Evolutionary conservation across 2,888 invertebrate genomes (phyloP).

Genomic region (Lepidocyrtoides sp.): DNA sequence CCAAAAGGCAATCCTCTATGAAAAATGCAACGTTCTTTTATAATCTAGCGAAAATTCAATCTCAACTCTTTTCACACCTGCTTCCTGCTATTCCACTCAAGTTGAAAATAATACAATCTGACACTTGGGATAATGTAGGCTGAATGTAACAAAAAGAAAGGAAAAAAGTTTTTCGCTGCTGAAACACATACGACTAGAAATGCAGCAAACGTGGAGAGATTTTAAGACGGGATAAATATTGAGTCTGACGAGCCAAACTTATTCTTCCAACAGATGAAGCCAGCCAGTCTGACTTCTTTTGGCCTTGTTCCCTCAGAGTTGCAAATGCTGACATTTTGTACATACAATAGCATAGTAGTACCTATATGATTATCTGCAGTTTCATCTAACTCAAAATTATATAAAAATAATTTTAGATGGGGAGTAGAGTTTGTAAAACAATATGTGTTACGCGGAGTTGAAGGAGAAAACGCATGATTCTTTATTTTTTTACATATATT

Average conservation of each 20-base stretch:
- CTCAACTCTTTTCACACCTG: slow-evolving; percentile 63
- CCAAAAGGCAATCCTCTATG: neutral
- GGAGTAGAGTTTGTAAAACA: no score
- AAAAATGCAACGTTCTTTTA: neutral
- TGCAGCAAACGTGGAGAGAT: neutral
- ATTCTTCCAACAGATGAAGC: slow-evolving; percentile 38
- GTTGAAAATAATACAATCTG: slow-evolving; percentile 53
- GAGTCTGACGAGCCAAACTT: slow-evolving; percentile 71
- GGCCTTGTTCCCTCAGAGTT: slow-evolving; percentile 34
- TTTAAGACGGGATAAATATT: slow-evolving; percentile 67
- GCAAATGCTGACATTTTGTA: slow-evolving; percentile 9
- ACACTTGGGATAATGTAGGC: slow-evolving; percentile 8
- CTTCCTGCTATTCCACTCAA: slow-evolving; percentile 38
- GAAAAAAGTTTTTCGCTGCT: neutral
- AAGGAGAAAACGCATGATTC: no score
- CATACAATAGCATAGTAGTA: neutral
- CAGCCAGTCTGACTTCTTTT: slow-evolving; percentile 69
- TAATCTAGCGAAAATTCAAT: neutral
- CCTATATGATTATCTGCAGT: no score
- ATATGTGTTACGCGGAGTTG: no score
- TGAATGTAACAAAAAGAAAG: neutral
- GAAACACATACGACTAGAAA: neutral
- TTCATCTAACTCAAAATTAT: neutral
- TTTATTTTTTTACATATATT: no score
- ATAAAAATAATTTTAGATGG: neutral